Conservation (phyloP, 2,113 vertebrate genomes). For the Corythornis vintsioides region DNA sequence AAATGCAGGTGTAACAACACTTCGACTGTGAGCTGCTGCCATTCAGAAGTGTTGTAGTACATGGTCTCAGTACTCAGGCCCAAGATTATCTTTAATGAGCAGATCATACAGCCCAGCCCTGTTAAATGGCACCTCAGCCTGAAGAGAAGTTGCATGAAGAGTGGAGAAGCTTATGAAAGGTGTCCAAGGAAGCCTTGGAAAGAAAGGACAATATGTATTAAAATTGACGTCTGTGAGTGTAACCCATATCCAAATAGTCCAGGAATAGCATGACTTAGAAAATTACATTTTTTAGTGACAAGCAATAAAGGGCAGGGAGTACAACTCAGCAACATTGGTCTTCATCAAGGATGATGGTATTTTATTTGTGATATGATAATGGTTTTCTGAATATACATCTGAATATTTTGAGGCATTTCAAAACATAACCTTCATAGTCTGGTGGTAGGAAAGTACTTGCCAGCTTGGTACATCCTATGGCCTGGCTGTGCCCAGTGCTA, state of each 20-base stretch:
- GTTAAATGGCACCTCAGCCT: not conserved
- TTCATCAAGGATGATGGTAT: not conserved
- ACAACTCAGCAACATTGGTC: not conserved
- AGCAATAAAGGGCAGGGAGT: not conserved
- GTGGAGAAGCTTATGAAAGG: not conserved
- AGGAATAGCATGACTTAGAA: not conserved
- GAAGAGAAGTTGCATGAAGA: not conserved
- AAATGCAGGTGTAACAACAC: not conserved
- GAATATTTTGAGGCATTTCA: not conserved
- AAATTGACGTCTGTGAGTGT: not conserved
- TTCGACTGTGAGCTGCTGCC: not conserved
- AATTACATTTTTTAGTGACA: not conserved
- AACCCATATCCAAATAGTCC: not conserved
- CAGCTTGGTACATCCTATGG: not conserved
- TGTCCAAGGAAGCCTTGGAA: not conserved
- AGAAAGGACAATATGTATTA: not conserved
- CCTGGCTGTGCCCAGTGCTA: not conserved
- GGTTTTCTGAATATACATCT: not conserved
- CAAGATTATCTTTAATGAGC: not conserved
- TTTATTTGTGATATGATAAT: not conserved
- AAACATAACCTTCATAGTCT: fast-evolving
- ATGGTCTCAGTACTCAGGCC: not conserved
- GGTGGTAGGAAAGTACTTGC: not conserved
- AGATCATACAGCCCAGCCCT: not conserved
- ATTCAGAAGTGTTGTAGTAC: not conserved